Evolutionary conservation across 2,888 invertebrate species (phyloP).

Genomic region (Andrena camellia): DNA sequence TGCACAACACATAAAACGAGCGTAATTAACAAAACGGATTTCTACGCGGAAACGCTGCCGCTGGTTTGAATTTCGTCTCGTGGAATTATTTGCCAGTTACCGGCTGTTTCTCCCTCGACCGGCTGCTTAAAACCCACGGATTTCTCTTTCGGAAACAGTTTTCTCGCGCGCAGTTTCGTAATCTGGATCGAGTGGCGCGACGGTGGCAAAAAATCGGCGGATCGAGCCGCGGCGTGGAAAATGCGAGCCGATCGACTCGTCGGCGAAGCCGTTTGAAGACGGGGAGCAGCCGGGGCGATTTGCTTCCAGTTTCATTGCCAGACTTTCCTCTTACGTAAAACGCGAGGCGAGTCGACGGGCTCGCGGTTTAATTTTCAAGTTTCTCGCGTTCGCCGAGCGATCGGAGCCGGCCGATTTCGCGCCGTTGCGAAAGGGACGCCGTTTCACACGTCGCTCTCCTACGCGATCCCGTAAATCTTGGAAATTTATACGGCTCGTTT

Average conservation of each 20-base stretch:
- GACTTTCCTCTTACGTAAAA: conserved; percentile 10
- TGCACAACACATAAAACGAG: background rate
- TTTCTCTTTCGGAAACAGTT: conserved; percentile 52
- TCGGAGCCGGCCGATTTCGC: conserved; percentile 4
- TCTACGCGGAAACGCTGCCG: conserved; percentile 25
- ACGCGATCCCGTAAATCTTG: conserved; percentile 29
- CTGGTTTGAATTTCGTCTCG: conserved; percentile 38
- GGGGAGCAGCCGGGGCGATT: conserved; percentile 14
- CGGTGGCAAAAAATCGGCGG: conserved; percentile 28
- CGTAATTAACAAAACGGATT: conserved; percentile 32
- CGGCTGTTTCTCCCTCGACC: background rate
- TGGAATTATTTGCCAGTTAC: background rate
- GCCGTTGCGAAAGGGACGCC: conserved; percentile 5
- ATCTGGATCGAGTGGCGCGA: conserved; percentile 13
- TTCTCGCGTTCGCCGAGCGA: background rate
- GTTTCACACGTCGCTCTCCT: background rate
- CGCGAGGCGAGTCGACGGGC: background rate
- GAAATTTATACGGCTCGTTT: conserved; percentile 33
- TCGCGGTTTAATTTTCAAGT: conserved; percentile 11
- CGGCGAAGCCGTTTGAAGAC: conserved; percentile 7
- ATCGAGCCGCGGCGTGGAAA: conserved; percentile 26
- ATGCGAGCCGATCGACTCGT: background rate
- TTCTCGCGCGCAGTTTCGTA: conserved; percentile 37
- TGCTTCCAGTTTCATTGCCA: conserved; percentile 45
- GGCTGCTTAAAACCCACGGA: conserved; percentile 3